Conservation (phyloP, 2,797 vertebrate species). For the Sparus aurata region DNA sequence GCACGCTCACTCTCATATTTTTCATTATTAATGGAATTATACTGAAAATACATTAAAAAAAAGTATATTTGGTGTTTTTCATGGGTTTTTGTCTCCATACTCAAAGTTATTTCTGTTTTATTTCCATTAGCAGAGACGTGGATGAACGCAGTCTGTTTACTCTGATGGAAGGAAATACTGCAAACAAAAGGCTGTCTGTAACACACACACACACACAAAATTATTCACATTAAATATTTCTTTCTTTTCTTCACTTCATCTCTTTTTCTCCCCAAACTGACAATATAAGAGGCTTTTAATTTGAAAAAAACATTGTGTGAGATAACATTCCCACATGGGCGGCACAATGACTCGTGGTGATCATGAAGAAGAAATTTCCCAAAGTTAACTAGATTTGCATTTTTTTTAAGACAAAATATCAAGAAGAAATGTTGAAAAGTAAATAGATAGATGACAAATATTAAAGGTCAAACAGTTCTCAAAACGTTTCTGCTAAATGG, state of each 20-base stretch:
- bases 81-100: background rate
- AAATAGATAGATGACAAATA: slow-evolving; percentile 21
- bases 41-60: background rate
- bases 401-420: background rate
- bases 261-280: background rate
- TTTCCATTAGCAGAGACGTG: background rate
- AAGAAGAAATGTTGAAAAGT: too few species aligned
- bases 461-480: background rate
- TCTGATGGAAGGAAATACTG: slow-evolving; percentile 24
- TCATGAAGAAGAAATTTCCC: too few species aligned
- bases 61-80: background rate
- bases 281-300: slow-evolving; percentile 6
- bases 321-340: background rate
- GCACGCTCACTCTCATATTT: slow-evolving; percentile 32
- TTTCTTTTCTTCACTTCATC: too few species aligned
- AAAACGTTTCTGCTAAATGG: too few species aligned
- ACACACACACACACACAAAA: background rate
- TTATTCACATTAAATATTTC: slow-evolving; percentile 48
- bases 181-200: slow-evolving; percentile 50
- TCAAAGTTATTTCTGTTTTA: too few species aligned
- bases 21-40: slow-evolving; percentile 6
- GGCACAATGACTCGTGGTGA: background rate
- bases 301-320: background rate
- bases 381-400: too few species aligned
- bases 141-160: background rate